phyloP scores from a whole-genome alignment of 2,113 vertebrate genomes.

The Dasyurus viverrinus region DNA sequence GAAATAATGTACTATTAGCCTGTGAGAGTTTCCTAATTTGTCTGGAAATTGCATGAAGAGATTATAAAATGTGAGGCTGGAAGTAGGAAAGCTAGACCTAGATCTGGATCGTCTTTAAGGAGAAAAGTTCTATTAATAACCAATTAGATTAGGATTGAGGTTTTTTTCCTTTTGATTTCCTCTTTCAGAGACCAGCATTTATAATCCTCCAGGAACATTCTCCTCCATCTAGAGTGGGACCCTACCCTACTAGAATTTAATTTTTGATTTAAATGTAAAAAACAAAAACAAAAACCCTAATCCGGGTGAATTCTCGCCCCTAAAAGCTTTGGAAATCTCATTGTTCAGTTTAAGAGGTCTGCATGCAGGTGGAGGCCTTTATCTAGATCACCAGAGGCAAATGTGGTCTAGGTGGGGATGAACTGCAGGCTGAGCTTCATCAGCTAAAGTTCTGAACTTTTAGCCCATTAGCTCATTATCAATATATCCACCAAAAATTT shows the following conservation, averaged over 20 bases:
- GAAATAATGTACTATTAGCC: no score
- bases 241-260: background rate
- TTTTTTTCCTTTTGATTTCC: no score
- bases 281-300: background rate
- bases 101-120: background rate
- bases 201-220: no score
- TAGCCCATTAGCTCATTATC: background rate
- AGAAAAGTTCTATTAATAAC: no score
- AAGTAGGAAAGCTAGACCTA: background rate
- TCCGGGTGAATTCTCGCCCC: background rate
- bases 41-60: background rate
- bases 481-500: background rate
- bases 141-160: no score
- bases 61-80: background rate
- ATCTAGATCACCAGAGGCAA: no score
- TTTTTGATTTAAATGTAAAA: background rate
- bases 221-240: no score
- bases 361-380: background rate
- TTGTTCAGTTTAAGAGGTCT: background rate
- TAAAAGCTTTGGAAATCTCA: background rate
- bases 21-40: no score
- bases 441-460: background rate
- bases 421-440: background rate
- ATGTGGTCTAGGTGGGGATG: no score
- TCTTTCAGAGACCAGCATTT: no score